These are phyloP conservation scores for Dryadula phaetusa DNA, from an alignment of 2,888 invertebrate genomes.

Conservation along the genomic window DNA sequence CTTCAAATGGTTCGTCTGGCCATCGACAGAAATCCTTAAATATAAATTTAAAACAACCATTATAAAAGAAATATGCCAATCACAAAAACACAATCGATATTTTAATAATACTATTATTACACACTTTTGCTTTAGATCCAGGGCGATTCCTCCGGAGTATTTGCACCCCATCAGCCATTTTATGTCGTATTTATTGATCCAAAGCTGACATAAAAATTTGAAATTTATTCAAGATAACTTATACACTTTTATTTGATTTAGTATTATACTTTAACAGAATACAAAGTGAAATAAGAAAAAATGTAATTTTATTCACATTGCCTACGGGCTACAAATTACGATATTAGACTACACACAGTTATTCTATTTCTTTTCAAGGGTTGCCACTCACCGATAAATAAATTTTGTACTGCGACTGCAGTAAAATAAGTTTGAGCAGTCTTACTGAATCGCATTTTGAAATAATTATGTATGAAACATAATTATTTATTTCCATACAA, in stretches of 20 bases:
- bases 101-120: background rate
- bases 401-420: too few relatives aligned
- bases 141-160: slow-evolving; percentile 93
- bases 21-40: slow-evolving; percentile 97
- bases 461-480: too few relatives aligned
- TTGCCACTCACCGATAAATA: too few relatives aligned
- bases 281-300: background rate
- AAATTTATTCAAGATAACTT: background rate
- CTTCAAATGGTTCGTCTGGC: slow-evolving; percentile 99
- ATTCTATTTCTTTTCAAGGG: background rate
- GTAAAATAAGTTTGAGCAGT: too few relatives aligned
- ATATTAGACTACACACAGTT: background rate
- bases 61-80: background rate
- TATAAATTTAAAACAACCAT: slow-evolving; percentile 20
- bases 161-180: slow-evolving; percentile 46
- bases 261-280: background rate
- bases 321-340: background rate
- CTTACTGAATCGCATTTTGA: too few relatives aligned
- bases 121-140: slow-evolving; percentile 94
- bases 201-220: slow-evolving; percentile 1
- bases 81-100: background rate
- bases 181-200: slow-evolving; percentile 30
- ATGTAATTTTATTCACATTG: background rate
- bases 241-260: background rate
- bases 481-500: too few relatives aligned